phyloP scores from a whole-genome alignment of 2,113 vertebrate species.

The Polypterus bichir region DNA sequence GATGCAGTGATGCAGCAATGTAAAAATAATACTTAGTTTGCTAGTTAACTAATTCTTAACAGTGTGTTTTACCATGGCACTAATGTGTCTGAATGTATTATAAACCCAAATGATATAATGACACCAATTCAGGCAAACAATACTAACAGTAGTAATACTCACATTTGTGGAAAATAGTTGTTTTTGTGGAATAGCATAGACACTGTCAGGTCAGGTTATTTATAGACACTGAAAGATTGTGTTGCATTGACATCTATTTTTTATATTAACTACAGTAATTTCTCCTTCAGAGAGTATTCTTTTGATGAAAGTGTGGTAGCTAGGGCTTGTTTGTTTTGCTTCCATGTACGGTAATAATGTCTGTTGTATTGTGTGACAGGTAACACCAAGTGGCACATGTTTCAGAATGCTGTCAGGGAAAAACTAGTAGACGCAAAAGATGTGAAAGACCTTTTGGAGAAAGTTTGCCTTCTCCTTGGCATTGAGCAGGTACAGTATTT shows the following conservation, averaged over 20 bases:
- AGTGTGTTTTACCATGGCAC: too few relatives aligned
- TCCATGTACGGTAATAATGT: slow-evolving; percentile 2
- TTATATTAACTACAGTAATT: not conserved
- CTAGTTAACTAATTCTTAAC: too few relatives aligned
- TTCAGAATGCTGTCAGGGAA: slow-evolving; percentile 77
- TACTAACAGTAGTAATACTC: too few relatives aligned
- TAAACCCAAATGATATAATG: too few relatives aligned
- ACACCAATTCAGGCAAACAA: too few relatives aligned
- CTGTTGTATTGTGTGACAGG: slow-evolving; percentile 42
- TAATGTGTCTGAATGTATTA: too few relatives aligned
- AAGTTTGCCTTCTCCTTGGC: slow-evolving; percentile 70
- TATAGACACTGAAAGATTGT: not conserved
- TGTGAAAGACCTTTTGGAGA: slow-evolving; percentile 69
- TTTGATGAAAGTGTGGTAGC: slow-evolving; percentile 20
- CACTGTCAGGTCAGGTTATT: too few relatives aligned
- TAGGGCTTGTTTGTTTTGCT: slow-evolving; percentile 18
- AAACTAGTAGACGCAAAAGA: slow-evolving; percentile 74
- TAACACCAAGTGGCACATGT: slow-evolving; percentile 77
- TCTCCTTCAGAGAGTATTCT: slow-evolving; percentile 25
- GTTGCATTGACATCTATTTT: not conserved
- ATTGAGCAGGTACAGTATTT: slow-evolving; percentile 44
- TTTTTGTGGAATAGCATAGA: too few relatives aligned
- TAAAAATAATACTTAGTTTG: too few relatives aligned
- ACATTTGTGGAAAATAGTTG: too few relatives aligned
- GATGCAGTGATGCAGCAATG: too few relatives aligned